Conservation (phyloP, 2,888 invertebrate species). For the Drosophila nr. fundita region DNA sequence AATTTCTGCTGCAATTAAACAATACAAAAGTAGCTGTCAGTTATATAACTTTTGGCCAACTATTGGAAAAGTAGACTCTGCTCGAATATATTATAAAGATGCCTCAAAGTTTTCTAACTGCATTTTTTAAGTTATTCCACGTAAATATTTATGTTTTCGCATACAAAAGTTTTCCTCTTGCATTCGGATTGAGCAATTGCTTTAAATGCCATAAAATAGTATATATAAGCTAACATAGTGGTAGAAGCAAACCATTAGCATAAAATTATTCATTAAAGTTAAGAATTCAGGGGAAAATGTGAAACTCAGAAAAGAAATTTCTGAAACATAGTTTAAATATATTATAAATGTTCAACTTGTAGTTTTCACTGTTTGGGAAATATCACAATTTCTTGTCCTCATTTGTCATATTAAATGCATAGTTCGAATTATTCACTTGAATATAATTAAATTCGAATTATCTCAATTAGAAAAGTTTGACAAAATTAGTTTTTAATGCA, state of each 20-base stretch:
- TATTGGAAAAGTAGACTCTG: neutral
- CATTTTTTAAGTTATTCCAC: neutral
- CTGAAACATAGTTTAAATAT: neutral
- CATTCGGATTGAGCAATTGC: neutral
- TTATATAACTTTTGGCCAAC: neutral
- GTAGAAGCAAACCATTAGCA: too few relatives aligned
- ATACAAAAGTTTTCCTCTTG: neutral
- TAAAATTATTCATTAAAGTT: neutral
- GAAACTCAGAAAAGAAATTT: neutral
- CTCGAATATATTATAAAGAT: neutral
- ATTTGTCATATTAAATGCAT: too few relatives aligned
- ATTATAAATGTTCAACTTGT: neutral
- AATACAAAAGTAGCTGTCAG: neutral
- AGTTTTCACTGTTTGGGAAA: neutral
- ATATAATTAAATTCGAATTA: neutral
- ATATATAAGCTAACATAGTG: neutral
- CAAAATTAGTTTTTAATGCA: slow-evolving; percentile 6
- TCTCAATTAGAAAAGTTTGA: neutral
- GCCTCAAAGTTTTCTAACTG: neutral
- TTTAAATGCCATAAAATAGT: neutral
- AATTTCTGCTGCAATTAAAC: neutral
- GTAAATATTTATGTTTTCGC: neutral
- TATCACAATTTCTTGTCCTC: neutral
- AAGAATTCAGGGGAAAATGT: neutral
- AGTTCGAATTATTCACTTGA: too few relatives aligned